Base-by-base conservation (phyloP, 2,113 vertebrate genomes). In the Electrona antarctica region DNA sequence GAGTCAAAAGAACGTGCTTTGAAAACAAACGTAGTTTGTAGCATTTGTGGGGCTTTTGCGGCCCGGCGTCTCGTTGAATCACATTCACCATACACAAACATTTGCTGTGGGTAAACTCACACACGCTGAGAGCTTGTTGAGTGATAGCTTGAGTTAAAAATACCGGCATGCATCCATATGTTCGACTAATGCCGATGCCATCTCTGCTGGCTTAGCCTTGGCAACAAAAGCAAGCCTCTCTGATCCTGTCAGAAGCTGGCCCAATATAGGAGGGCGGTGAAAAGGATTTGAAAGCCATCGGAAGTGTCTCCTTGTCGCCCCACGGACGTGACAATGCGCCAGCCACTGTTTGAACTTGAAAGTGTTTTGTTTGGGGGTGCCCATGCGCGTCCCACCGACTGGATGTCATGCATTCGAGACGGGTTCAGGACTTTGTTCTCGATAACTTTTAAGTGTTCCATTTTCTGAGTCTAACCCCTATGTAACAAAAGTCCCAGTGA, bases 281-380 rank as follows among this genome's bases (percentile, higher is more conserved):
- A 81, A 59, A 87, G 81, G 85, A 72, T 80, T n/a, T 80, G 76
- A 88, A 91, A 80, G 69, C 78, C 81, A 71, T 86, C 83, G 85
- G 88, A 90, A 89, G 84, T 85, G 89, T 86, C 83, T 87, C 50
- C 82, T 81, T 78, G 83, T 86, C 74, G 33, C 72, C 77, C 79
- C 50, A 6, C 67, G 50, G 64, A 80, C 56, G 57, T 75, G 82
- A 88, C 89, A 90, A 85, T 86, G 86, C 76, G 10, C 3, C 8
- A 80, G 83, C 79, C 61, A 80, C 76, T 75, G 85, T 88, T 91
- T 90, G 80, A 90, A 89, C 86, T 85, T 80, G 69, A 75, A 70
- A 71, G 77, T 81, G 84, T 90, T 87, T 91, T 87, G 85, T 92
- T 73, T 41, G 68, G 8, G 78, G 56, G 83, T 88, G 74, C 74